Evolutionary conservation across 2,888 invertebrate species (phyloP).

Genomic region (Stenotaenia linearis): DNA sequence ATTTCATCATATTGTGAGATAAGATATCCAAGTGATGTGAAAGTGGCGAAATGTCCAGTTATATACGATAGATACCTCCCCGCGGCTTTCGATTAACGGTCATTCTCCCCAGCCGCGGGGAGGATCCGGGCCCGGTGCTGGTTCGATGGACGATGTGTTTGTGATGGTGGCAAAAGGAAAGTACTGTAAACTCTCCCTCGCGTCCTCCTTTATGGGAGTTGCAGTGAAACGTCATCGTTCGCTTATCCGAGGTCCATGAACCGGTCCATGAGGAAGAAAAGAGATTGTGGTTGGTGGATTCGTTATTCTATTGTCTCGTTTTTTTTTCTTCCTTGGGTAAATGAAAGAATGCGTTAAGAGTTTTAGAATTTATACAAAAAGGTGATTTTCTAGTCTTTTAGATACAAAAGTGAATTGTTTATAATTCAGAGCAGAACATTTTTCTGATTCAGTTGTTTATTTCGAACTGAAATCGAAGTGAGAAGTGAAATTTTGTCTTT

Average conservation of each 20-base stretch:
- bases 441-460: not conserved
- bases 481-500: not conserved
- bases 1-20: not conserved
- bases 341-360: not conserved
- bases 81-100: not conserved
- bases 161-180: not conserved
- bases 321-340: not conserved
- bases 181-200: not conserved
- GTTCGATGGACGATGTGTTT: conserved; percentile 1
- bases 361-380: not conserved
- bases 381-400: not conserved
- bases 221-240: not conserved
- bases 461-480: not conserved
- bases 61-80: not conserved
- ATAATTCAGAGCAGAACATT: not conserved
- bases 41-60: not conserved
- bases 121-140: not conserved
- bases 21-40: not conserved
- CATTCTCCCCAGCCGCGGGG: not conserved
- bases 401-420: not conserved
- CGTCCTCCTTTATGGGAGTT: not conserved
- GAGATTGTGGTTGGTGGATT: not conserved
- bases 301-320: not conserved
- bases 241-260: not conserved
- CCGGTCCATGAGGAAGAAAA: not conserved